Conservation (phyloP, 2,888 invertebrate genomes). For the Mesodorylaimus sp. region DNA sequence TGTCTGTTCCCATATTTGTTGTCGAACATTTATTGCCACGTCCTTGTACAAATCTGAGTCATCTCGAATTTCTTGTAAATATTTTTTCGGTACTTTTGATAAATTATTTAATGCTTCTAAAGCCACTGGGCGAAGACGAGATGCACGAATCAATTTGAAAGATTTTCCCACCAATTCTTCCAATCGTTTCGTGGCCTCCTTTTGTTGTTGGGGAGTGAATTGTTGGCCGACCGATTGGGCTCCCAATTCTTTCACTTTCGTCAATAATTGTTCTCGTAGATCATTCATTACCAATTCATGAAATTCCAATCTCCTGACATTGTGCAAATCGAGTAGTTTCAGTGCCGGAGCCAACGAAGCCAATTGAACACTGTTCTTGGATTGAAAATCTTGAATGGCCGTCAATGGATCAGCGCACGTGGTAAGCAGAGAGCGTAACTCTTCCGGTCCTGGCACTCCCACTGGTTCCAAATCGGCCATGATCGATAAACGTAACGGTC, state of each 20-base stretch:
- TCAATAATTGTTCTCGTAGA: slow-evolving; percentile 11
- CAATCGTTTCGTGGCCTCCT: slow-evolving; percentile 45
- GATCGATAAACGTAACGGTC: background rate
- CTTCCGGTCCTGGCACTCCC: slow-evolving; percentile 67
- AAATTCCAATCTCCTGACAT: slow-evolving; percentile 74
- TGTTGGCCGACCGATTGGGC: too few species aligned
- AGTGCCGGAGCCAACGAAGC: slow-evolving; percentile 84
- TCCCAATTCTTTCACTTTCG: slow-evolving; percentile 47
- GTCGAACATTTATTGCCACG: slow-evolving; percentile 83
- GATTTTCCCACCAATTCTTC: slow-evolving; percentile 75
- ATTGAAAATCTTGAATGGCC: slow-evolving; percentile 92
- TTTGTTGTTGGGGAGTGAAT: slow-evolving; percentile 40
- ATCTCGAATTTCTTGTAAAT: slow-evolving; percentile 41
- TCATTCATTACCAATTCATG: slow-evolving; percentile 71
- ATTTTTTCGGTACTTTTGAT: slow-evolving; percentile 76
- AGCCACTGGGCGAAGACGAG: slow-evolving; percentile 60
- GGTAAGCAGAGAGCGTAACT: slow-evolving; percentile 68
- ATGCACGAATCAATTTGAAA: slow-evolving; percentile 77
- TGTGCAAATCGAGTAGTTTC: slow-evolving; percentile 79
- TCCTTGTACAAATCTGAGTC: slow-evolving; percentile 77
- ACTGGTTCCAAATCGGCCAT: slow-evolving; percentile 36
- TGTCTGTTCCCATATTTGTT: slow-evolving; percentile 98
- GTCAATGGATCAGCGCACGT: slow-evolving; percentile 87
- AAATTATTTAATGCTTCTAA: slow-evolving; percentile 83
- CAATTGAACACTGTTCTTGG: slow-evolving; percentile 62